Evolutionary conservation across 1,140 invertebrate genomes (phyloP).

Genomic region (Sitobion miscanthi): DNA sequence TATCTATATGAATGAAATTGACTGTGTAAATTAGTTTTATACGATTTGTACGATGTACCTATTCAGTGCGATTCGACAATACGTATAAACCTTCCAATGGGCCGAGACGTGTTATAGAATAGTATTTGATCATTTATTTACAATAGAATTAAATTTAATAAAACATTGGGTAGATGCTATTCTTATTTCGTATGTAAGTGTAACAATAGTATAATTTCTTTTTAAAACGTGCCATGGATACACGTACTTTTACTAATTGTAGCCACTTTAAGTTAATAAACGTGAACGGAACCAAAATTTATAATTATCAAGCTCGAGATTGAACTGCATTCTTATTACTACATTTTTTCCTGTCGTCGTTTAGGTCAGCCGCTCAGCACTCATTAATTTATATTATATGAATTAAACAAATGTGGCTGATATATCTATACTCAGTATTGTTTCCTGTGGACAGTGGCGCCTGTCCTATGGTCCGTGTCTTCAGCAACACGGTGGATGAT

Average conservation of each 20-base stretch:
- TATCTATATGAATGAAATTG: not conserved
- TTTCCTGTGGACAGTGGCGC: not conserved
- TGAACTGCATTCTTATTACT: not conserved
- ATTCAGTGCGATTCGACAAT: not conserved
- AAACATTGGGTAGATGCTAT: not conserved
- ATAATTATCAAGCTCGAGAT: constrained; percentile 15
- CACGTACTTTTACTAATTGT: constrained; percentile 25
- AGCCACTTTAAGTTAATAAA: constrained; percentile 47
- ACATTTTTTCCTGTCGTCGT: not conserved
- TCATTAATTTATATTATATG: not conserved
- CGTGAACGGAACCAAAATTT: constrained; percentile 31
- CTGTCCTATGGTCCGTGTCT: too few relatives aligned
- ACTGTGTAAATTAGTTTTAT: not conserved
- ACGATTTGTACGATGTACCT: not conserved
- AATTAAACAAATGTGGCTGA: not conserved
- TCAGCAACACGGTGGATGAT: too few relatives aligned
- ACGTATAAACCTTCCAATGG: not conserved
- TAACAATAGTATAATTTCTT: constrained; percentile 18
- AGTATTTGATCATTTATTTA: not conserved
- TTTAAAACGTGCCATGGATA: not conserved
- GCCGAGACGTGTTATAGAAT: not conserved
- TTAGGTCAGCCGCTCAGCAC: not conserved
- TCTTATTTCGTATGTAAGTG: not conserved
- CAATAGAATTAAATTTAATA: not conserved
- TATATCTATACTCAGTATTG: not conserved